phyloP scores from a whole-genome alignment of 1,140 invertebrate species.

The Orchestia grillus region DNA sequence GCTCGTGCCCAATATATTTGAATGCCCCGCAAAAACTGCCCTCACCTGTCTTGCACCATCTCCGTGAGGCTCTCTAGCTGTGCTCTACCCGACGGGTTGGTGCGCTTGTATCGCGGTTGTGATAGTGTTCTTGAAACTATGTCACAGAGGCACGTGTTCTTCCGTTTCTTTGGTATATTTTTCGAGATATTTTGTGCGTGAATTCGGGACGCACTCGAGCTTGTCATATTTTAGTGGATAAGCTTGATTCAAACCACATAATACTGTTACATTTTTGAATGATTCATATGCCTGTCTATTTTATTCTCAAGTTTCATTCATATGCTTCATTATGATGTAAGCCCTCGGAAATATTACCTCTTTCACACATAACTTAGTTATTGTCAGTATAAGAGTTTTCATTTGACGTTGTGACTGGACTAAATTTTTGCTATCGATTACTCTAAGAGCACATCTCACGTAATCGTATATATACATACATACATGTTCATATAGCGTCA shows the following conservation, averaged over 20 bases:
- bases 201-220: neutral
- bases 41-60: neutral
- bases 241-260: neutral
- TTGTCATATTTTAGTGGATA: neutral
- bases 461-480: neutral
- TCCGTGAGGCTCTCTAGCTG: slow-evolving; percentile 24
- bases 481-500: neutral
- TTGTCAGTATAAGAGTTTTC: neutral
- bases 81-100: neutral
- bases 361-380: neutral
- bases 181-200: neutral
- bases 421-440: neutral
- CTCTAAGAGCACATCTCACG: too few relatives aligned
- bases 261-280: neutral
- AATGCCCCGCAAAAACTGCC: neutral
- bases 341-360: neutral
- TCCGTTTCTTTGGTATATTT: neutral
- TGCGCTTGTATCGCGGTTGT: neutral
- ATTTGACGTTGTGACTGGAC: neutral
- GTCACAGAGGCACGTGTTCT: neutral
- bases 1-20: slow-evolving; percentile 26
- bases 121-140: neutral
- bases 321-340: neutral
- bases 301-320: neutral
- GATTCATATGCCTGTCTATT: neutral